Base-by-base conservation (phyloP, 2,888 invertebrate species). In the Diplazon laetatorius region DNA sequence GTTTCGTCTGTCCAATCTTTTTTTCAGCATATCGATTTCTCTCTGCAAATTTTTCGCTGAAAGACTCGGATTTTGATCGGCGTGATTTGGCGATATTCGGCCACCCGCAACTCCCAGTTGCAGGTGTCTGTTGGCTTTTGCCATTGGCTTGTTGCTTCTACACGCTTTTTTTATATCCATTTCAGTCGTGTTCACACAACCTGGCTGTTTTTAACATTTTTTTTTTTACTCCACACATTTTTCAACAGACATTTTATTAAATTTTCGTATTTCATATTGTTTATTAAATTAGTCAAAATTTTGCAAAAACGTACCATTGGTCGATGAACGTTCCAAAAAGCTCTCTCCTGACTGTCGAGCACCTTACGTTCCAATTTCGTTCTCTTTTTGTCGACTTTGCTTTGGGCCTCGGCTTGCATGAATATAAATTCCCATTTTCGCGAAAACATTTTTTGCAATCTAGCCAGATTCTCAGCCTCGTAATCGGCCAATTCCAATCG, bases 391-490 rank as follows among this genome's bases (percentile, higher is more conserved):
- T 99, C 99, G 59, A 99, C 99, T 93, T 98, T 96, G 87, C 95
- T 96, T 90, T 97, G 96, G 18, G 93, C 96, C 90, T 97, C 96
- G 4, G 96, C 99, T 92, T 99, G 99, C 99, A 99, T 99, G 91
- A 98, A 99, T 87, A 99, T 99, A 91, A 99, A 99, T 92, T 99
- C 99, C 99, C 99, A 99, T 91, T 99, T 99, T 73, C 99, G 93
- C 14, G 98, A 98, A 92, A 99, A 99, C 97, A 99, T 98, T 92
- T 99, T 99, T 93, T 99, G 99, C 57, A 99, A 92, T 68, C 98
- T 93, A 0, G 99, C 99, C 80, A 99, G 92, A 87, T 99, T 99
- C 91, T 99, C 99, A 0, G 99, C 99, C 91, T 99, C 99, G 90
- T 99, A 99, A 91, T 99, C 99, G 0, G 99, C 99, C 85, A 99